Base-by-base conservation (phyloP, 2,888 invertebrate species). In the Archips crataeganus region DNA sequence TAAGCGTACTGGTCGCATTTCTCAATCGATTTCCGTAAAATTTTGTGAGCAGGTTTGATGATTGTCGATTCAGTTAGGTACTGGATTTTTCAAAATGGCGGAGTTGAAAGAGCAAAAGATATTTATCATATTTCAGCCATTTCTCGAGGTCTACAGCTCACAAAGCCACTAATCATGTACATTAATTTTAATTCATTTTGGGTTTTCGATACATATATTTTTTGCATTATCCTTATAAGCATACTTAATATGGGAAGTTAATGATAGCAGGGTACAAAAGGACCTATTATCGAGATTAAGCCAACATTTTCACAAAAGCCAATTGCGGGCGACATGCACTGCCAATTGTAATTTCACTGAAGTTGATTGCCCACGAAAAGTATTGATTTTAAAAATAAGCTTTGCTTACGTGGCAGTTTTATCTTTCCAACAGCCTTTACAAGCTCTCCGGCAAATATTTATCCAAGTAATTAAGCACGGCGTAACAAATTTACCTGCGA, bases 291-390 rank as follows among this genome's bases (percentile, higher is more conserved):
- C 39, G 39, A 39, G 39, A 39, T 39, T 39, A 1, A 39, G 39
- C 39, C 6, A 77, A 79, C 80, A 78, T 82, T 82, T 83, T 79
- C 80, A 81, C 82, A 81, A 82, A 81, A 80, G 77, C 76, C 68
- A 75, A 79, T 78, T 77, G 78, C 70, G 77, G 79, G 77, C 78
- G 75, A 75, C 75, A 68, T 61, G 71, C 61, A 32, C 36, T 67
- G 10, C 59, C 59, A 62, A 54, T 70, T 54, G 63, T 57, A 45
- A 63, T 47, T 70, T 32, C 42, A 6, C 10, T 39, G 49, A 9
- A 9, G 49, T 45, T 23, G 23, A 78, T 70, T 75, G 71, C 59
- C 69, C 60, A 60, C 32, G 75, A 77, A 77, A 77, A 76, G 70
- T n/a, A 13, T 39, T 23, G 32, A 47, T 34, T 23, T 42, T 3